Conservation (phyloP, 2,113 vertebrate species). For the Gobio gobio region DNA sequence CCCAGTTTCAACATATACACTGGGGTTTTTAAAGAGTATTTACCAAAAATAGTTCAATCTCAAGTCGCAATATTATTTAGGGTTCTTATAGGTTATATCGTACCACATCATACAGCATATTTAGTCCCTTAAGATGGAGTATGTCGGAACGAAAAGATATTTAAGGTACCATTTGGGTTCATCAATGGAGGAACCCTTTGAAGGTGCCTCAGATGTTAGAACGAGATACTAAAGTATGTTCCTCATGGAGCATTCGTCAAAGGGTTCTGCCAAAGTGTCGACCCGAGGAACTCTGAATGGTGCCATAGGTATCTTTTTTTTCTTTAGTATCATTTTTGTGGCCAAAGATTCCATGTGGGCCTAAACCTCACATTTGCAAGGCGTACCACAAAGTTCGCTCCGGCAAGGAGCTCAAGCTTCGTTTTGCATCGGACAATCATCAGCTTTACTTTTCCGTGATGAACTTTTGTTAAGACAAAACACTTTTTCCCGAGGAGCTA, state of each 20-base stretch:
- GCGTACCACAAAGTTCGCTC: neutral
- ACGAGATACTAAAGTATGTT: neutral
- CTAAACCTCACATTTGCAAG: neutral
- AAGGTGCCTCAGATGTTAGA: neutral
- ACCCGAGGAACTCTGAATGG: neutral
- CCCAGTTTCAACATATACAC: neutral
- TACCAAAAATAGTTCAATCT: neutral
- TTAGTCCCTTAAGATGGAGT: neutral
- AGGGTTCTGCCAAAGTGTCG: neutral
- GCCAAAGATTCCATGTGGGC: neutral
- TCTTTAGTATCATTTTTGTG: neutral
- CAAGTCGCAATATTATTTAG: neutral
- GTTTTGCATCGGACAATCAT: neutral
- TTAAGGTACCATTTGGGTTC: neutral
- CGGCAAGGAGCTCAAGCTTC: neutral
- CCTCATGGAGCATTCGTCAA: neutral
- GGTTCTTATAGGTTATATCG: neutral
- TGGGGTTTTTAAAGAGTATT: neutral
- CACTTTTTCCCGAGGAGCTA: constrained; percentile 61
- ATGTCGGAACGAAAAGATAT: neutral
- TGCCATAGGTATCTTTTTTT: neutral
- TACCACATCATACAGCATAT: neutral
- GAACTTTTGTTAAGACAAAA: constrained; percentile 55
- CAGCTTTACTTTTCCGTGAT: constrained; percentile 27
- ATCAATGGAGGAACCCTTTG: neutral